A percentile compares a stretch with the other conserved stretches of the same genome.
Evolutionary conservation across 2,888 invertebrate genomes (phyloP).

Genomic region (Asteroscopus sphinx): DNA sequence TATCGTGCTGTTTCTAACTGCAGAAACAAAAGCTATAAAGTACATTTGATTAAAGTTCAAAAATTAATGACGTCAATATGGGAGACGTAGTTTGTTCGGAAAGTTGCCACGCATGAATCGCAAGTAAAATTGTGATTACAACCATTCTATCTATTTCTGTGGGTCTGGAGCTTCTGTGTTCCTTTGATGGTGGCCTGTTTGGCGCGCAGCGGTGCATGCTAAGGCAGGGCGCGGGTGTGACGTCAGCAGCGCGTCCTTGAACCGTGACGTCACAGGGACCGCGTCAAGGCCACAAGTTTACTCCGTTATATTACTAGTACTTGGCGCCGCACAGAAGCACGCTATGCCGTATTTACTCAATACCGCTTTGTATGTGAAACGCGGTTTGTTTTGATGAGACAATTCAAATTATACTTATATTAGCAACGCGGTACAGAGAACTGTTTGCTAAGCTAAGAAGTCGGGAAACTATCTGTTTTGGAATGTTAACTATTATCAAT

Average conservation of each 20-base stretch:
- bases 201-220: constrained; percentile 34
- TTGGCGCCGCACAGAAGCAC: not conserved
- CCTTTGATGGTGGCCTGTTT: not conserved
- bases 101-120: too few species aligned
- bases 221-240: constrained; percentile 38
- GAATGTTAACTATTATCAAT: not conserved
- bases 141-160: too few species aligned
- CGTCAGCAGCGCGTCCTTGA: constrained; percentile 52
- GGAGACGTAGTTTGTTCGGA: too few species aligned
- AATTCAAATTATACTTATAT: not conserved
- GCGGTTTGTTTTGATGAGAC: constrained; percentile 5
- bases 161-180: not conserved
- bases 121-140: too few species aligned
- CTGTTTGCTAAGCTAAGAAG: not conserved
- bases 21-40: too few species aligned
- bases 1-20: too few species aligned
- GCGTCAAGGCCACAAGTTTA: constrained; percentile 30
- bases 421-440: too few species aligned
- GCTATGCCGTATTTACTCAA: constrained; percentile 2
- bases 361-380: not conserved
- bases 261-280: constrained; percentile 55
- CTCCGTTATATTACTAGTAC: not conserved
- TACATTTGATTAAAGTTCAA: too few species aligned
- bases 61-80: too few species aligned
- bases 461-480: not conserved